A percentile compares a stretch with the other conserved stretches of the same genome.
These are phyloP conservation scores for Psilanteris sp. DNA, from an alignment of 1,140 invertebrate genomes.

Conservation along the genomic window DNA sequence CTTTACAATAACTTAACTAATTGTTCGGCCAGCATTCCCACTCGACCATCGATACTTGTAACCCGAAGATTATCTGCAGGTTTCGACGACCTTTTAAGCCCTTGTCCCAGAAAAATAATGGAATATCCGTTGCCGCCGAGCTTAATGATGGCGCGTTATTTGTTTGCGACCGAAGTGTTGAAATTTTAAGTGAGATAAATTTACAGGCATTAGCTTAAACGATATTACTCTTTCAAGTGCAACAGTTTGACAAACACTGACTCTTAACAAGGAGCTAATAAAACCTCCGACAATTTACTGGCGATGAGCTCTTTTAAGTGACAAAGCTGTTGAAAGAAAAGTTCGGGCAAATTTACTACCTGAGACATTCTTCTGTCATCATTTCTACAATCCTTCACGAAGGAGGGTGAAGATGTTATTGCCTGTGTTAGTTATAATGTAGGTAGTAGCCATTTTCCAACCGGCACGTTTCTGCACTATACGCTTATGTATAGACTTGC, in stretches of 20 bases:
- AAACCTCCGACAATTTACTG: constrained; percentile 28
- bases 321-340: constrained; percentile 38
- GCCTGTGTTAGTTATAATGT: constrained; percentile 67
- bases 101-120: too few relatives aligned
- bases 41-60: too few relatives aligned
- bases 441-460: constrained; percentile 63
- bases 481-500: constrained; percentile 69
- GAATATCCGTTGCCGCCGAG: constrained; percentile 17
- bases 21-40: too few relatives aligned
- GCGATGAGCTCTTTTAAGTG: constrained; percentile 30
- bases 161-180: too few relatives aligned
- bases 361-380: constrained; percentile 69
- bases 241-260: constrained; percentile 26
- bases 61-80: too few relatives aligned
- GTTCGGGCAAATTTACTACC: constrained; percentile 32
- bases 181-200: constrained; percentile 18
- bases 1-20: too few relatives aligned
- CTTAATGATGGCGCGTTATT: too few relatives aligned
- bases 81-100: too few relatives aligned
- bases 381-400: constrained; percentile 72
- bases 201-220: constrained; percentile 21
- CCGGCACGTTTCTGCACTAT: constrained; percentile 52
- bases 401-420: constrained; percentile 72
- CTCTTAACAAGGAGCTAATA: constrained; percentile 32
- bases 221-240: constrained; percentile 24